Conservation (phyloP, 2,797 vertebrate species). For the Micromesistius poutassou region DNA sequence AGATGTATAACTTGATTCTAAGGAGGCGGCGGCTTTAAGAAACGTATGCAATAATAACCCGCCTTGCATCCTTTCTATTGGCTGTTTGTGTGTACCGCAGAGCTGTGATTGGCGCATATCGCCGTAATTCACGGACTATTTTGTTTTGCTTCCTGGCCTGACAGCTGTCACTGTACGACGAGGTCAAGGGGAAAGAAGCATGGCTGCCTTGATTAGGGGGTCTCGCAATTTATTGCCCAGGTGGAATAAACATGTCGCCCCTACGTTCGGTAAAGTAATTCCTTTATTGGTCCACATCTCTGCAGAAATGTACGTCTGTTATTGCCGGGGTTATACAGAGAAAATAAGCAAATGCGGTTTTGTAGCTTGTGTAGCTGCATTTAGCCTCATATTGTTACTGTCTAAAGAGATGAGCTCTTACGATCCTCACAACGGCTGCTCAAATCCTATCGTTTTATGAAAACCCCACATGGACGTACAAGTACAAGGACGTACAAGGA, state of each 20-base stretch:
- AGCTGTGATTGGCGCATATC: conserved; percentile 46
- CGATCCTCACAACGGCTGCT: neutral
- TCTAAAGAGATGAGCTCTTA: neutral
- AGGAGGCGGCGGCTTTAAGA: conserved; percentile 12
- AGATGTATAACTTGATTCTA: neutral
- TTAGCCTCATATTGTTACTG: neutral
- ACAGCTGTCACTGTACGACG: conserved; percentile 61
- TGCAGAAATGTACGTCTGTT: neutral
- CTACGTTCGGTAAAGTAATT: conserved; percentile 69
- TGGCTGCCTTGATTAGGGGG: conserved; percentile 76
- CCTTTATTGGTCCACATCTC: neutral
- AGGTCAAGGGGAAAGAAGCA: conserved; percentile 74
- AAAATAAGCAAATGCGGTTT: neutral
- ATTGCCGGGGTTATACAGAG: neutral
- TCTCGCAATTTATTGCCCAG: conserved; percentile 59
- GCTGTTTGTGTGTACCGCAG: neutral
- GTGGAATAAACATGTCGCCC: conserved; percentile 68
- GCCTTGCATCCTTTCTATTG: conserved; percentile 52
- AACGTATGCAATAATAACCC: conserved; percentile 52
- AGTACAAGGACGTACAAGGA: neutral
- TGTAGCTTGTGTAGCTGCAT: neutral
- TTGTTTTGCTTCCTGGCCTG: conserved; percentile 46
- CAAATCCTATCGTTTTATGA: neutral
- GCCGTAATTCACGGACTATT: conserved; percentile 34
- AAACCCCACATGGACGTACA: neutral